These are phyloP conservation scores for Drosophila ezoana DNA, from an alignment of 2,888 invertebrate species.

Conservation along the genomic window DNA sequence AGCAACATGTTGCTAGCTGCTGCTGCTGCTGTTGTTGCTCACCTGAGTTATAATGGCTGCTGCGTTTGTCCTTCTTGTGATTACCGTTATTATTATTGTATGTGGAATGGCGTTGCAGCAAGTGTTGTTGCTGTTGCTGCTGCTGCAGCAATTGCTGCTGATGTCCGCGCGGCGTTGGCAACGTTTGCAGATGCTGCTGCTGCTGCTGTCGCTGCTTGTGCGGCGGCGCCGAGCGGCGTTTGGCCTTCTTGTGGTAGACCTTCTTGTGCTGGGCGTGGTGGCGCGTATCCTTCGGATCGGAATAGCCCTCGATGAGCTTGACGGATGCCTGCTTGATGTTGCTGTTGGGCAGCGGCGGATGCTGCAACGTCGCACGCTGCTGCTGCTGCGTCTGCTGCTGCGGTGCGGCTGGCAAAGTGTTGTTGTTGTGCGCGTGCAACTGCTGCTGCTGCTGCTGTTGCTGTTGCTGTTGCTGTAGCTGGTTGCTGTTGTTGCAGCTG, in stretches of 20 bases:
- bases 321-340: constrained; percentile 83
- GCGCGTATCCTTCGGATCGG: constrained; percentile 84
- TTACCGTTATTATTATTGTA: constrained; percentile 75
- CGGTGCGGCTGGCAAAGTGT: constrained; percentile 60
- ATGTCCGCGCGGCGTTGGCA: constrained; percentile 64
- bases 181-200: constrained; percentile 59
- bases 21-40: constrained; percentile 36
- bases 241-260: constrained; percentile 83
- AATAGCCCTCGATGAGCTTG: constrained; percentile 85
- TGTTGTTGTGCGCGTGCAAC: constrained; percentile 62
- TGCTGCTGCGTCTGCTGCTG: constrained; percentile 59
- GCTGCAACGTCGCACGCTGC: constrained; percentile 68
- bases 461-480: constrained; percentile 35
- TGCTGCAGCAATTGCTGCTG: constrained; percentile 49
- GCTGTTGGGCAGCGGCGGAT: constrained; percentile 79
- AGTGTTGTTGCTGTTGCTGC: constrained; percentile 58
- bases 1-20: constrained; percentile 2
- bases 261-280: constrained; percentile 80
- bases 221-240: constrained; percentile 70
- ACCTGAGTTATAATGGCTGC: constrained; percentile 84
- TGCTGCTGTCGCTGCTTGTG: constrained; percentile 69
- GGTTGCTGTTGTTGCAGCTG: constrained; percentile 33
- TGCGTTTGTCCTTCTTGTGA: constrained; percentile 77
- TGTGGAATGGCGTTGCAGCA: constrained; percentile 68
- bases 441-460: constrained; percentile 64